These are phyloP conservation scores for Colletes latitarsis DNA, from an alignment of 1,140 invertebrate species.

Conservation along the genomic window DNA sequence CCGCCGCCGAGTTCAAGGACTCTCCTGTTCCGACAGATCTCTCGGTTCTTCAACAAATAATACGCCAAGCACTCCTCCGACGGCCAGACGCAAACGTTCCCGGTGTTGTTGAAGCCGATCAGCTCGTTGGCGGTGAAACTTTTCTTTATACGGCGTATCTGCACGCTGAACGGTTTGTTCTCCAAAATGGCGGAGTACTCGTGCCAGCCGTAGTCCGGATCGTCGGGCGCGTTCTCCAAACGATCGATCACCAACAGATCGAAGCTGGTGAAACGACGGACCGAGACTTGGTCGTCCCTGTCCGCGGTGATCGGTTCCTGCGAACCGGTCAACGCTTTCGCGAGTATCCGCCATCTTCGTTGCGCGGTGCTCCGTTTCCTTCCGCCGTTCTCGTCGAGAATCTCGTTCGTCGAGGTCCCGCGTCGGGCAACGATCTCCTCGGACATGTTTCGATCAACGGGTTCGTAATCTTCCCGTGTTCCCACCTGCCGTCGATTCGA, in stretches of 20 bases:
- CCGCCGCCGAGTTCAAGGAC: slow-evolving; percentile 92
- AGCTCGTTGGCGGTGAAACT: slow-evolving; percentile 86
- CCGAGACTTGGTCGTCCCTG: slow-evolving; percentile 80
- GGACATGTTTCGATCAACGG: slow-evolving; percentile 33
- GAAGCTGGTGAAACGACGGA: slow-evolving; percentile 83
- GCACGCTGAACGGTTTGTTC: slow-evolving; percentile 78
- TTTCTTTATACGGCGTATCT: slow-evolving; percentile 83
- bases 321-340: slow-evolving; percentile 83
- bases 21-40: slow-evolving; percentile 85
- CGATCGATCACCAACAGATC: slow-evolving; percentile 78
- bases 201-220: slow-evolving; percentile 74
- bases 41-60: slow-evolving; percentile 86
- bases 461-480: not conserved
- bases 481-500: not conserved
- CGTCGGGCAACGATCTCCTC: slow-evolving; percentile 19
- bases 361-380: slow-evolving; percentile 79
- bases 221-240: slow-evolving; percentile 64
- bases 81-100: slow-evolving; percentile 95
- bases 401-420: not conserved
- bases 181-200: slow-evolving; percentile 81
- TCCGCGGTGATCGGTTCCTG: slow-evolving; percentile 73
- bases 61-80: slow-evolving; percentile 92
- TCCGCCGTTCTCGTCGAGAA: not conserved
- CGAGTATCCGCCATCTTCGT: slow-evolving; percentile 86
- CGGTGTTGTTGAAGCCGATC: slow-evolving; percentile 94